Evolutionary conservation across 2,888 invertebrate genomes (phyloP), one percentile per base, ranked within the genome.

Genomic region (Lepidochitona cinerea): DNA sequence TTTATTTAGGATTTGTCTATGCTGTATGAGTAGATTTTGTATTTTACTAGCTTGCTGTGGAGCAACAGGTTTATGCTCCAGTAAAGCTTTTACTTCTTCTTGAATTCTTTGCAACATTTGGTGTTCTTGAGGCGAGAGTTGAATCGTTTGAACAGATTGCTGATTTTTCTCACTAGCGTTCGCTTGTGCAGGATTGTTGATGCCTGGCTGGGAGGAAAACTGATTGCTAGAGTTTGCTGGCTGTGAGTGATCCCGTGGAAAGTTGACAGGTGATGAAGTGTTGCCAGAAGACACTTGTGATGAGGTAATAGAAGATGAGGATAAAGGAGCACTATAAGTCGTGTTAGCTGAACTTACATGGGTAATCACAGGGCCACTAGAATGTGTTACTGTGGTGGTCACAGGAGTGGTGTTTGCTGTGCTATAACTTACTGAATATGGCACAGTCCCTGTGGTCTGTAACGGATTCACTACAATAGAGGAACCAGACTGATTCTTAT

Each of bases 1-100:
- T 14, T 93, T 93, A 0, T 94, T 93, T 77, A 95, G 86, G 78
- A 95, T 94, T 85, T 94, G 94, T 77, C 94, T 93, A 85, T 95
- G 94, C 78, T 94, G 94, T 72, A 93, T 92, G 81, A 94, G 93
- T 37, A 95, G 89, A 79, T 93, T 92, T 74, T 93, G 92, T 67
- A 94, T 85, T 12, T 93, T 87, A 12, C 92, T 88, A 76, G 94
- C 94, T 14, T 92, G 89, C 78, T 92, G 92, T 32, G 74, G 35
- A 1, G 91, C 92, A 83, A 92, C 91, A 73, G 91, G 91, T 79
- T 93, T 88, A 80, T 93, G 92, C 26, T 92, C 92, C 52, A 93
- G 92, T 70, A 95, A 90, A 68, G 93, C 92, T 85, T 94, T 93
- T 70, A 95, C 94, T 89, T 95, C 94, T 83, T 93, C 91, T 88